Evolutionary conservation across 2,888 invertebrate species (phyloP), one percentile per base, ranked within the genome.

Genomic region (Pocota personata): DNA sequence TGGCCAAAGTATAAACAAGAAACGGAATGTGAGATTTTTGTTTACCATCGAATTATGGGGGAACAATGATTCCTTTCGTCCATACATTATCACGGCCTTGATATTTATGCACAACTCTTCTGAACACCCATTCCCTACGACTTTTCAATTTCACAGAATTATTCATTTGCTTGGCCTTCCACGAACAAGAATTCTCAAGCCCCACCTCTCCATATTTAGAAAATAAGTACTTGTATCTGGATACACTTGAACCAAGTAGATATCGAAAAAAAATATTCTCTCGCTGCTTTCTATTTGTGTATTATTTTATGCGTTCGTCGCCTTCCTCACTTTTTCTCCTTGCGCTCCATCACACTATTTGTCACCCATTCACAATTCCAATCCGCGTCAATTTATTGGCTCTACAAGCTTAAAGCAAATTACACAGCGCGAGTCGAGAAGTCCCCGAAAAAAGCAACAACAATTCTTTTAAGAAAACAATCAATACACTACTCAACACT

Each of bases 401-500:
- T 46, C 30, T 12, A 21, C 19, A n/a, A 27, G 55, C 67, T 40
- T 69, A 40, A 12, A 5, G 30, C 19, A 66, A 66, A 21, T 35
- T 27, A 12, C 24, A 24, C 32, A 12, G 6, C 21, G 32, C 1
- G 35, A 40, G 24, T 14, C 3, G 14, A 16, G 30, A 12, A 19
- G 14, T 40, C 21, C 7, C 4, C 40, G 6, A 50, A 50, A 24
- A 48, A 62, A 43, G 32, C 32, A 24, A 35, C 35, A 58, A 67
- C 37, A 67, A 67, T 52, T 37, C 69, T 78, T 78, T 69, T 60
- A 48, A 43, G 43, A 60, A 69, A 69, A 52, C 60, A 78, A 78
- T 78, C 69, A 78, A 69, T 78, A 69, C 52, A 77, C 69, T 67
- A 58, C 67, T 58, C 58, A 43, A 21, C 67, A 57, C 57, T 27